Evolutionary conservation across 2,113 vertebrate genomes (phyloP).

Genomic region (Perca fluviatilis): DNA sequence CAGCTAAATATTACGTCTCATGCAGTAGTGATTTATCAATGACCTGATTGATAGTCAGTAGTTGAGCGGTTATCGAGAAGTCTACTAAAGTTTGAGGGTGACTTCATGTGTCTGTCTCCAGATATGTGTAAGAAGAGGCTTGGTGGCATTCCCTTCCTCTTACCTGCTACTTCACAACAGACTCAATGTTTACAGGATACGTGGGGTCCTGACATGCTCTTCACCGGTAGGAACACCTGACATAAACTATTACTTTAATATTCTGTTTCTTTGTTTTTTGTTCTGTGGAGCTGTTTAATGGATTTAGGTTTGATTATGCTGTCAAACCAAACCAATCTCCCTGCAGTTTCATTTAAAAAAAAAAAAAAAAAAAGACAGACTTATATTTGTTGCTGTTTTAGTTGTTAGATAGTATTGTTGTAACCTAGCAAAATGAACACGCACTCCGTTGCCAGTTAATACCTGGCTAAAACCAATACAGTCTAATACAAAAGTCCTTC

Average conservation of each 20-base stretch:
- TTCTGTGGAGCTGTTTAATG: neutral
- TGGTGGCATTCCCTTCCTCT: constrained; percentile 77
- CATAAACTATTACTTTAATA: neutral
- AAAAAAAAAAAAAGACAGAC: too few relatives aligned
- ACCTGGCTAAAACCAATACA: neutral
- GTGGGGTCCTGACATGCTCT: constrained; percentile 61
- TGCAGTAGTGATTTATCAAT: neutral
- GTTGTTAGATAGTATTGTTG: neutral
- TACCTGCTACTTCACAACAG: constrained; percentile 71
- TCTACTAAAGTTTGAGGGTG: neutral
- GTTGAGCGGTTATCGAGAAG: neutral
- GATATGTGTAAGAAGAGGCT: constrained; percentile 85
- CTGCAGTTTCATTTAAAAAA: neutral
- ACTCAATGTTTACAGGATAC: constrained; percentile 69
- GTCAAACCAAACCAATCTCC: neutral
- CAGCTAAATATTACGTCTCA: neutral
- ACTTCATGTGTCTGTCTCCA: constrained; percentile 63
- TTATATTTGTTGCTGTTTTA: neutral
- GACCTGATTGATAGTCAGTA: neutral
- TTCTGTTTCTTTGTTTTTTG: neutral
- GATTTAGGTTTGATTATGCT: neutral
- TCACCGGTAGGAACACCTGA: constrained; percentile 83
- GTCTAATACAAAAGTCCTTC: neutral
- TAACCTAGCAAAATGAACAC: neutral
- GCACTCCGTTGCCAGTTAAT: neutral